These are phyloP conservation scores for Proctacanthus coquilletti DNA, from an alignment of 1,140 invertebrate genomes.

Conservation along the genomic window DNA sequence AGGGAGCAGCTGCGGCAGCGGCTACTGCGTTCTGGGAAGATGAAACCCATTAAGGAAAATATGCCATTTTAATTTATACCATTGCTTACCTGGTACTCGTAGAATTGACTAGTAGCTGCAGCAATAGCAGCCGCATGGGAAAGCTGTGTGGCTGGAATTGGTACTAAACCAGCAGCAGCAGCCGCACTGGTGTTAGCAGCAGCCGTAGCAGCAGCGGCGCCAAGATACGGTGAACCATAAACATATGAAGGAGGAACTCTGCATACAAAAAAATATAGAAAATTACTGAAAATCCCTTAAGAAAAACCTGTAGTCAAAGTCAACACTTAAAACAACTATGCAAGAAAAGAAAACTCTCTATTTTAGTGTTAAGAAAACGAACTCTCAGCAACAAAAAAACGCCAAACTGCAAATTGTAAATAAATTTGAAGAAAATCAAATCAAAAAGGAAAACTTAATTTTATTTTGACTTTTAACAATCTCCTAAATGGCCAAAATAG, in stretches of 20 bases:
- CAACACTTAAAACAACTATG: too few relatives aligned
- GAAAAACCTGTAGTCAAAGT: constrained; percentile 1
- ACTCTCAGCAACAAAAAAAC: constrained; percentile 1
- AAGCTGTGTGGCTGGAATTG: constrained; percentile 43
- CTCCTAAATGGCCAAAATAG: too few relatives aligned
- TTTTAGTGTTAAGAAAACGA: constrained; percentile 1
- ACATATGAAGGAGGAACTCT: constrained; percentile 60
- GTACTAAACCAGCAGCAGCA: constrained; percentile 36
- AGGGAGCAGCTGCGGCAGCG: constrained; percentile 46
- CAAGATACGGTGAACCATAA: constrained; percentile 51
- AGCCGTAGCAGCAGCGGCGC: constrained; percentile 32
- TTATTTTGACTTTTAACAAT: too few relatives aligned
- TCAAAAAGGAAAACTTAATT: too few relatives aligned
- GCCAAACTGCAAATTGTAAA: constrained; percentile 1
- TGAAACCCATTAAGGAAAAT: neutral
- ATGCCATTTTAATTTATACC: neutral
- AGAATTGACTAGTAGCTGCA: constrained; percentile 54
- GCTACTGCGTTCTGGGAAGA: constrained; percentile 21
- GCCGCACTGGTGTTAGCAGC: constrained; percentile 34
- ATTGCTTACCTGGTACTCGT: constrained; percentile 45
- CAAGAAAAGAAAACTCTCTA: too few relatives aligned
- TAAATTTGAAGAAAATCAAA: too few relatives aligned
- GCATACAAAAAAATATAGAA: constrained; percentile 24
- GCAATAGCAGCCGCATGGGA: constrained; percentile 55
- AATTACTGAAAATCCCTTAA: constrained; percentile 8